A percentile compares a stretch with the other conserved stretches of the same genome.
phyloP scores from a whole-genome alignment of 1,140 invertebrate species.

The Trichonephila inaurata region DNA sequence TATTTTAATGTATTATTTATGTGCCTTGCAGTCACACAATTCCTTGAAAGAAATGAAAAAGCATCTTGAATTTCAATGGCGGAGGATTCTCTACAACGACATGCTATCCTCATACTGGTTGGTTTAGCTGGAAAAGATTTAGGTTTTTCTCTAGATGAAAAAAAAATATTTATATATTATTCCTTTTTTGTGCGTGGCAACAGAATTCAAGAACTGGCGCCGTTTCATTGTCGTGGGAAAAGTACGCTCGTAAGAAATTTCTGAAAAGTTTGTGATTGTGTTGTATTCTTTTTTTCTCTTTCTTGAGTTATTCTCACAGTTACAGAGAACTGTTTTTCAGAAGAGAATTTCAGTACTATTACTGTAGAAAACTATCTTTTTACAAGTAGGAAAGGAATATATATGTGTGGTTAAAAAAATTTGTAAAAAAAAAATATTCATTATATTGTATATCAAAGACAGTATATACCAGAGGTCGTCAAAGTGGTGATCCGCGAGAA shows the following conservation, averaged over 20 bases:
- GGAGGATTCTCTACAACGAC: slow-evolving; percentile 45
- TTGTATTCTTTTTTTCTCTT: neutral
- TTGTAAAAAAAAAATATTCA: no score
- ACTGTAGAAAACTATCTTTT: no score
- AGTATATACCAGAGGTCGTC: no score
- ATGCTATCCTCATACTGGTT: slow-evolving; percentile 49
- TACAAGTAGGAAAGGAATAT: no score
- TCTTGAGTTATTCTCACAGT: neutral
- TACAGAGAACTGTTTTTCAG: neutral
- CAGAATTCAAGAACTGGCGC: slow-evolving; percentile 47
- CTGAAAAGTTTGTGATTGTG: neutral
- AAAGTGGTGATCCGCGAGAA: no score
- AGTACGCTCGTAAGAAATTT: slow-evolving; percentile 31
- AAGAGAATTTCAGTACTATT: neutral
- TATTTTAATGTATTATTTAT: slow-evolving; percentile 76
- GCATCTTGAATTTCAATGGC: slow-evolving; percentile 74
- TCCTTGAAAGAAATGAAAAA: slow-evolving; percentile 68
- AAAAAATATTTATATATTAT: neutral
- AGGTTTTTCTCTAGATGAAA: slow-evolving; percentile 16
- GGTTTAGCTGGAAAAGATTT: slow-evolving; percentile 64
- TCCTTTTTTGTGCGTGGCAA: slow-evolving; percentile 34
- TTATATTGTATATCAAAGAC: no score
- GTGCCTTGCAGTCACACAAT: slow-evolving; percentile 61
- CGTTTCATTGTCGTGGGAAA: slow-evolving; percentile 57
- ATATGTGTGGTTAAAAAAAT: no score